phyloP scores from a whole-genome alignment of 2,888 invertebrate genomes.

The Dolomedes plantarius region DNA sequence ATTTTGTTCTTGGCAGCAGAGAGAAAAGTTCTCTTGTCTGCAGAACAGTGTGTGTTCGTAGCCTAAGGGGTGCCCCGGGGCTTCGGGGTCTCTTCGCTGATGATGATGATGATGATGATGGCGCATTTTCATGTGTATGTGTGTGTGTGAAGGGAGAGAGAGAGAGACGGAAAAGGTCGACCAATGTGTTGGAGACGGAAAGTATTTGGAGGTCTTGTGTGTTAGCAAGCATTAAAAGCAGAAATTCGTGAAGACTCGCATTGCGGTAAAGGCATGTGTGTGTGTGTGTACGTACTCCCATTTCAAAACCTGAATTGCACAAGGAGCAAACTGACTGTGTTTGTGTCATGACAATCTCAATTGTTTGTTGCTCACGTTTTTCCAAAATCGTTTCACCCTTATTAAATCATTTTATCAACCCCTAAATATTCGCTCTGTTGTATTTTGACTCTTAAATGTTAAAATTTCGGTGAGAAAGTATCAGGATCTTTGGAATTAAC shows the following conservation, averaged over 20 bases:
- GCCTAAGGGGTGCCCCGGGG: constrained; percentile 22
- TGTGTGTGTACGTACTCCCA: too few relatives aligned
- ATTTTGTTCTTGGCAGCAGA: constrained; percentile 33
- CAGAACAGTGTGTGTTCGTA: constrained; percentile 1
- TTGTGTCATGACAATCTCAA: too few relatives aligned
- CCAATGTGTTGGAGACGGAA: too few relatives aligned
- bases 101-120: constrained; percentile 54
- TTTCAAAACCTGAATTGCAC: too few relatives aligned
- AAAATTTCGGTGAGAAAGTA: too few relatives aligned
- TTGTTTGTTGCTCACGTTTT: too few relatives aligned
- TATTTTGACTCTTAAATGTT: too few relatives aligned
- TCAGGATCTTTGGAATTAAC: too few relatives aligned
- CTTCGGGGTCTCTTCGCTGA: constrained; percentile 36
- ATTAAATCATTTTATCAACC: too few relatives aligned
- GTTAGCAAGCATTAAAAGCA: background rate
- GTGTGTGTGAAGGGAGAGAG: constrained; percentile 26
- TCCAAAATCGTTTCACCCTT: too few relatives aligned
- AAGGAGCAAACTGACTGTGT: too few relatives aligned
- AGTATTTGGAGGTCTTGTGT: constrained; percentile 43
- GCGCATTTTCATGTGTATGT: constrained; percentile 7
- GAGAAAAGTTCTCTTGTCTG: constrained; percentile 23
- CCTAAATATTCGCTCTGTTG: too few relatives aligned
- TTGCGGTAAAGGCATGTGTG: background rate
- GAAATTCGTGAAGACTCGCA: background rate
- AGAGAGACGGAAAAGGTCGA: constrained; percentile 30